These are phyloP conservation scores for Lutjanus erythropterus DNA, from an alignment of 2,113 vertebrate species.

Conservation along the genomic window DNA sequence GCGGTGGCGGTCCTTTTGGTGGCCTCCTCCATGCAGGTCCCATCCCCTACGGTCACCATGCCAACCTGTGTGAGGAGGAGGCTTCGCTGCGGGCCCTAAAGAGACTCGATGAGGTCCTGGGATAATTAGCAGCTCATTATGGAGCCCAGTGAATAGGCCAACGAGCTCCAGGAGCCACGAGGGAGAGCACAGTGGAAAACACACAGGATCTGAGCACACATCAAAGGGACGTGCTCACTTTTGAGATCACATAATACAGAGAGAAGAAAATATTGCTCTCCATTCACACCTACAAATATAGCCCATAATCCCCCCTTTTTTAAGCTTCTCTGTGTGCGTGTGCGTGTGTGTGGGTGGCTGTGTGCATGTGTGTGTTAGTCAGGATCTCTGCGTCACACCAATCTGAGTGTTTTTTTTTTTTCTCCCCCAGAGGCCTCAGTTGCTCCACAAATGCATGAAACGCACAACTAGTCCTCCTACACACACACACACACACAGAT, in stretches of 20 bases:
- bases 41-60: conserved; percentile 78
- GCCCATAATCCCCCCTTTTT: conserved; percentile 71
- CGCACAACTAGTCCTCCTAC: conserved; percentile 25
- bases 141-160: conserved; percentile 70
- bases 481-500: conserved; percentile 14
- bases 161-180: conserved; percentile 50
- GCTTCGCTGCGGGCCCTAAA: conserved; percentile 50
- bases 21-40: conserved; percentile 61
- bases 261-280: conserved; percentile 48
- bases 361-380: conserved; percentile 38
- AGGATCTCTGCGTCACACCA: conserved; percentile 54
- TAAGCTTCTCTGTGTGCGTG: conserved; percentile 28
- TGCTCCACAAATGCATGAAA: conserved; percentile 61
- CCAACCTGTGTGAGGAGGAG: conserved; percentile 76
- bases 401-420: conserved; percentile 28
- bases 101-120: conserved; percentile 76
- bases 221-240: conserved; percentile 68
- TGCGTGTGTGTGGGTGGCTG: conserved; percentile 39
- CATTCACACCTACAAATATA: conserved; percentile 75
- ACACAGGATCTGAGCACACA: conserved; percentile 57
- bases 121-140: conserved; percentile 82
- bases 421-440: conserved; percentile 39
- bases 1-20: conserved; percentile 46
- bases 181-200: conserved; percentile 58
- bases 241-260: conserved; percentile 55